Evolutionary conservation across 2,888 invertebrate genomes (phyloP).

Genomic region (Zaprionus lineosus): DNA sequence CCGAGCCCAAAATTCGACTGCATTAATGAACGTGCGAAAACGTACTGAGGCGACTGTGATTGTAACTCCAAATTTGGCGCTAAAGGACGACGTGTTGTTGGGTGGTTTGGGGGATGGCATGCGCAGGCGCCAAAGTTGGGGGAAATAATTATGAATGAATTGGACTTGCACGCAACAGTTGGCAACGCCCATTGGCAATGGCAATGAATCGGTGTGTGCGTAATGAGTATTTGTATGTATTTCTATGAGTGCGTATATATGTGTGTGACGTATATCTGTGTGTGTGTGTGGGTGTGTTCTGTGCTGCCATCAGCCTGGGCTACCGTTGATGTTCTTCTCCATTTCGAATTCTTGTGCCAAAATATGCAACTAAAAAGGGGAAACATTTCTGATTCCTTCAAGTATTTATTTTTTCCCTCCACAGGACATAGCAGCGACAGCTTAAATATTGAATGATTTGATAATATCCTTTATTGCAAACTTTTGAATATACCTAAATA

Average conservation of each 20-base stretch:
- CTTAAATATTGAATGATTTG: no score
- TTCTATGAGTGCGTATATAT: background rate
- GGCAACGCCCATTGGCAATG: constrained; percentile 43
- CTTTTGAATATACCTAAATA: no score
- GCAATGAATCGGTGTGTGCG: constrained; percentile 28
- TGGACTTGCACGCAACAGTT: constrained; percentile 60
- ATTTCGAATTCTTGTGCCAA: no score
- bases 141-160: constrained; percentile 61
- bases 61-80: constrained; percentile 60
- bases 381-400: no score
- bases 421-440: no score
- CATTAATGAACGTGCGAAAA: constrained; percentile 59
- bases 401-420: no score
- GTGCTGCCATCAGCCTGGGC: no score
- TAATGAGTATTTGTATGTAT: background rate
- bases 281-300: background rate
- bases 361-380: no score
- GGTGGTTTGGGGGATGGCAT: constrained; percentile 1
- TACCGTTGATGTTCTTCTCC: no score
- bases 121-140: constrained; percentile 58
- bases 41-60: constrained; percentile 68
- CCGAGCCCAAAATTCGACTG: constrained; percentile 33
- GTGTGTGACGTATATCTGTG: background rate
- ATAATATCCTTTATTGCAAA: no score
- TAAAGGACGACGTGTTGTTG: constrained; percentile 33